phyloP scores from a whole-genome alignment of 2,888 invertebrate species.

The Parnassius apollo region DNA sequence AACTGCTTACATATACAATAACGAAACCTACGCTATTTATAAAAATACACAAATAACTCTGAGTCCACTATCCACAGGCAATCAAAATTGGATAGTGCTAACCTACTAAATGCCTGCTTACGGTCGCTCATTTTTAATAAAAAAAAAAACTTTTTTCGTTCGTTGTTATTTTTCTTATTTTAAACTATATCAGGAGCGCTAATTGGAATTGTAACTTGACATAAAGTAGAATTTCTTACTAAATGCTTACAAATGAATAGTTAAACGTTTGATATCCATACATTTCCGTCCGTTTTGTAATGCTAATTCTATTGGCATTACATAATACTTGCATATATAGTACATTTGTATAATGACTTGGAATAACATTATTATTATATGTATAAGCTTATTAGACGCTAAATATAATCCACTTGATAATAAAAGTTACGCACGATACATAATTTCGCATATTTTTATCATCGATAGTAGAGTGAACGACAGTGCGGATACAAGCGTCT shows the following conservation, averaged over 20 bases:
- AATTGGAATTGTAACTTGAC: constrained; percentile 23
- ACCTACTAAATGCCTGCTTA: constrained; percentile 3
- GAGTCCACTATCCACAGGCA: constrained; percentile 25
- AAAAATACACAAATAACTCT: constrained; percentile 27
- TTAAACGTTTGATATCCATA: constrained; percentile 30
- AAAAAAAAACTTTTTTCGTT: constrained; percentile 14
- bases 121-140: not conserved
- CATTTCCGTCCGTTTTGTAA: constrained; percentile 41
- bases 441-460: too few relatives aligned
- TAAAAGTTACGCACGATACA: constrained; percentile 4
- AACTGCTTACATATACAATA: constrained; percentile 14
- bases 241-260: constrained; percentile 21
- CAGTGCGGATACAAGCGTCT: too few relatives aligned
- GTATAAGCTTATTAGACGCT: constrained; percentile 25
- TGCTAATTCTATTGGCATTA: constrained; percentile 26
- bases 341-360: constrained; percentile 25
- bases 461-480: too few relatives aligned
- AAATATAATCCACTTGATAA: constrained; percentile 17
- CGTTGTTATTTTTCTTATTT: constrained; percentile 16
- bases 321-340: constrained; percentile 25
- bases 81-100: constrained; percentile 1
- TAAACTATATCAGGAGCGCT: constrained; percentile 30
- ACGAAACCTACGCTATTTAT: constrained; percentile 24
- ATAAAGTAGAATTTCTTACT: constrained; percentile 9
- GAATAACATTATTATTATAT: constrained; percentile 19